A percentile compares a stretch with the other conserved stretches of the same genome.
Conservation (phyloP, 2,113 vertebrate species). For the Puntigrus tetrazona region DNA sequence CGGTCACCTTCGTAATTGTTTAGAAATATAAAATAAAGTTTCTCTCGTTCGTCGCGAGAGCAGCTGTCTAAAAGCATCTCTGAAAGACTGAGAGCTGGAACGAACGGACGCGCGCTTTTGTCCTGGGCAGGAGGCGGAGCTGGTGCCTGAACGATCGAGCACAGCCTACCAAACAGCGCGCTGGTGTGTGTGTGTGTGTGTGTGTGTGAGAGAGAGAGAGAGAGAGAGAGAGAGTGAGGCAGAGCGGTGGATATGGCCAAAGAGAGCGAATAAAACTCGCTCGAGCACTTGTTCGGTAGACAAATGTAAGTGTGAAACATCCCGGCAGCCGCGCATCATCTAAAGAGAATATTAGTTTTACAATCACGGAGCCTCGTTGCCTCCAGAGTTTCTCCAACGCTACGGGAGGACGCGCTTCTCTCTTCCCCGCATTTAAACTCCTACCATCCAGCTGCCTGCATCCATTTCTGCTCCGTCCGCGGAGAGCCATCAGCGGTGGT, state of each 20-base stretch:
- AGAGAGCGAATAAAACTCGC: slow-evolving; percentile 51
- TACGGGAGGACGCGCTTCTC: slow-evolving; percentile 1
- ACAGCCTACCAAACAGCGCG: slow-evolving; percentile 71
- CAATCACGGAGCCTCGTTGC: neutral
- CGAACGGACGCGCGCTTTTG: slow-evolving; percentile 56
- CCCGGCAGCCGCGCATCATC: neutral
- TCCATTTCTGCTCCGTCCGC: slow-evolving; percentile 21
- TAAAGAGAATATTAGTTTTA: slow-evolving; percentile 8
- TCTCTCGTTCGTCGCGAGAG: slow-evolving; percentile 1
- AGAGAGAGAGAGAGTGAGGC: slow-evolving; percentile 51
- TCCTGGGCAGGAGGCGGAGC: slow-evolving; percentile 71
- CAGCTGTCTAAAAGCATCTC: neutral
- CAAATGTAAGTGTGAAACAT: slow-evolving; percentile 48
- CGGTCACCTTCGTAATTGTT: neutral
- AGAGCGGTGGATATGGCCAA: slow-evolving; percentile 35
- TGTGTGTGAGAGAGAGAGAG: slow-evolving; percentile 54
- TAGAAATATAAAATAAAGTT: slow-evolving; percentile 12
- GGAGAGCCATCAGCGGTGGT: slow-evolving; percentile 42
- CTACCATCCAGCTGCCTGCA: slow-evolving; percentile 7
- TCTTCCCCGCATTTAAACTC: slow-evolving; percentile 37
- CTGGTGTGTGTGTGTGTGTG: slow-evolving; percentile 45
- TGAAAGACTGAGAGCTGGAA: slow-evolving; percentile 63
- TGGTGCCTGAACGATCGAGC: slow-evolving; percentile 66
- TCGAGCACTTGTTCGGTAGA: slow-evolving; percentile 43
- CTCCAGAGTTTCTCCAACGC: neutral